phyloP scores from a whole-genome alignment of 2,888 invertebrate species.

The Tyria jacobaeae region DNA sequence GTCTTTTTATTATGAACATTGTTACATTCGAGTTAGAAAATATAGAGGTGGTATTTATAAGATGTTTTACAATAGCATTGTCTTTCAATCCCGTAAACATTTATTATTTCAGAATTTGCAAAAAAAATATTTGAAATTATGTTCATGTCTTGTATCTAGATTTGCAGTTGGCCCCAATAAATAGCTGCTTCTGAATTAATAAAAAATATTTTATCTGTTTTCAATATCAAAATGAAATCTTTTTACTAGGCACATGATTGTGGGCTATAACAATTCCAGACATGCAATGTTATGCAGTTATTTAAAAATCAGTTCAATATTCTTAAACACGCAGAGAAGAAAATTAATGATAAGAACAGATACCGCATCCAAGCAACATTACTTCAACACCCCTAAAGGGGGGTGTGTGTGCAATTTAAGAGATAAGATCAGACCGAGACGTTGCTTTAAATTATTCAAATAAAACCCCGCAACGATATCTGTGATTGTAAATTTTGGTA shows the following conservation, averaged over 20 bases:
- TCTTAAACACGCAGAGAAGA: not conserved
- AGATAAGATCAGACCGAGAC: slow-evolving; percentile 71
- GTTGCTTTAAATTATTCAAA: slow-evolving; percentile 81
- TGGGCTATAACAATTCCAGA: no score
- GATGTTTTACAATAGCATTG: no score
- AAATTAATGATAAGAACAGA: slow-evolving; percentile 10
- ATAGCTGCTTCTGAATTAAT: no score
- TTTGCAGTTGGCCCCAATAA: no score
- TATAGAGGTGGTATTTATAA: slow-evolving; percentile 51
- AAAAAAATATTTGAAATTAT: no score
- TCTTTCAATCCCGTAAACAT: no score
- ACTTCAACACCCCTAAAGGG: slow-evolving; percentile 41
- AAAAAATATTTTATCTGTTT: no score
- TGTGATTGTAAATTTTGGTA: slow-evolving; percentile 78
- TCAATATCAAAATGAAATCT: no score
- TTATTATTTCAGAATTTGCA: no score
- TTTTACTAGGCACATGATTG: no score
- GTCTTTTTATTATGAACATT: slow-evolving; percentile 72
- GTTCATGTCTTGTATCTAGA: no score
- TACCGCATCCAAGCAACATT: slow-evolving; percentile 45
- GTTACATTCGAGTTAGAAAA: slow-evolving; percentile 33
- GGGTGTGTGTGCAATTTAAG: slow-evolving; percentile 74
- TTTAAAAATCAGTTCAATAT: not conserved
- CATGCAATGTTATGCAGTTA: no score
- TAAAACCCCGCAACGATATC: slow-evolving; percentile 75